Evolutionary conservation across 2,797 vertebrate genomes (phyloP).

Genomic region (Mycteria americana): DNA sequence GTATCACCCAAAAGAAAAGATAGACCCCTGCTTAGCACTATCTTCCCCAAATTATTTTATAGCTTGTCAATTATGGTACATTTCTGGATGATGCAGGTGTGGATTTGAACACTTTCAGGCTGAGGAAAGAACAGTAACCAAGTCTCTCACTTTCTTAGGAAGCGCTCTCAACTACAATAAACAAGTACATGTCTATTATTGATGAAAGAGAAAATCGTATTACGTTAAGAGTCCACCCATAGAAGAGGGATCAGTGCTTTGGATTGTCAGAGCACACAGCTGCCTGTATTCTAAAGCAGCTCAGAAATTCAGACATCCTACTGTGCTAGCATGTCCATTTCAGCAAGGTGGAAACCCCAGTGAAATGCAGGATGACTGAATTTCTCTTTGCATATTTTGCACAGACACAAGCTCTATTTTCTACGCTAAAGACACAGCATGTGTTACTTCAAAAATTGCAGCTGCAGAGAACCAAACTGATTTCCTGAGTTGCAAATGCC

Average conservation of each 20-base stretch:
- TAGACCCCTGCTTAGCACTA: background rate
- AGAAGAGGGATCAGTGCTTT: background rate
- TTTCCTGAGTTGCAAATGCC: background rate
- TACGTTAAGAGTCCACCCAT: fast-evolving
- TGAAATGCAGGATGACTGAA: background rate
- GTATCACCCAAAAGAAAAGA: background rate
- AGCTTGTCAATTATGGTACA: background rate
- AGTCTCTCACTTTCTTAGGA: background rate
- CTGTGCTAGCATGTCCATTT: background rate
- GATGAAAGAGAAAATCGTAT: background rate
- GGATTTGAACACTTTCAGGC: background rate
- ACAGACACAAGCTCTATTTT: background rate
- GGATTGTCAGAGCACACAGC: background rate
- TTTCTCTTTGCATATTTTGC: background rate
- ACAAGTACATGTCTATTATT: background rate
- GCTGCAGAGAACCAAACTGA: background rate
- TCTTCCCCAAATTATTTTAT: background rate
- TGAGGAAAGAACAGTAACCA: background rate
- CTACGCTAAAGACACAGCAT: background rate
- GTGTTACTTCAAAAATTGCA: background rate
- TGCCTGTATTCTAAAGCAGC: background rate
- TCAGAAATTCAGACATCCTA: background rate
- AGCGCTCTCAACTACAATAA: background rate
- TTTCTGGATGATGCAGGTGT: background rate
- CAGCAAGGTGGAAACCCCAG: background rate